Evolutionary conservation across 2,888 invertebrate species (phyloP), one percentile per base, ranked within the genome.

Genomic region (Endotricha flammealis): DNA sequence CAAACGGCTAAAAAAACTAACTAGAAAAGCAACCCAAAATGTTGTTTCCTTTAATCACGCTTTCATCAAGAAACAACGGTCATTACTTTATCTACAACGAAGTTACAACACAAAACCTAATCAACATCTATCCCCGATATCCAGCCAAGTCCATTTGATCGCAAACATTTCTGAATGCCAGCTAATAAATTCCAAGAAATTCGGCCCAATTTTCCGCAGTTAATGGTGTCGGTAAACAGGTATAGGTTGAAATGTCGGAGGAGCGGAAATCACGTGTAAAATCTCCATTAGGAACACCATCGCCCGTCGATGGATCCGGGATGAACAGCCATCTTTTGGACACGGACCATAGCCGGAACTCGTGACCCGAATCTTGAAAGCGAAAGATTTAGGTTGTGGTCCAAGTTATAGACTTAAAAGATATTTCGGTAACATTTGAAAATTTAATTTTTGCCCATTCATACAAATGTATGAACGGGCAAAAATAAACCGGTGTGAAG

Each of bases 221-320:
- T 63, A 61, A 67, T 58, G 55, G 59, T 46, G 49, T 51, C 48
- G 50, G 55, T 62, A 72, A 73, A 69, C 65, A 69, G 63, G 64
- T 63, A 60, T 65, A 50, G 54, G 60, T 44, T 48, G 54, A 59
- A 59, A 62, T 46, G 57, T 57, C 51, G 57, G 47, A 50, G 46
- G 57, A 45, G 57, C 74, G 77, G 78, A 82, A 81, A 81, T 83
- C 76, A 82, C 72, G 78, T 81, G 82, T 82, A 79, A 85, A 85
- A 83, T 80, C 80, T 77, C 82, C 78, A 82, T 83, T 83, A 79
- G 69, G 70, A 67, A 66, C 72, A 68, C 66, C 70, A 73, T 62
- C 63, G 61, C 38, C 58, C 53, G 42, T 50, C 64, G 69, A 79
- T 80, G 79, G 81, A 82, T 79, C 75, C 66, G 68, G 78, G 80